Percentiles rank a stretch among this genome's conserved stretches.
These are phyloP conservation scores for Masnerella sp. DNA, from an alignment of 2,888 invertebrate species.

Conservation along the genomic window DNA sequence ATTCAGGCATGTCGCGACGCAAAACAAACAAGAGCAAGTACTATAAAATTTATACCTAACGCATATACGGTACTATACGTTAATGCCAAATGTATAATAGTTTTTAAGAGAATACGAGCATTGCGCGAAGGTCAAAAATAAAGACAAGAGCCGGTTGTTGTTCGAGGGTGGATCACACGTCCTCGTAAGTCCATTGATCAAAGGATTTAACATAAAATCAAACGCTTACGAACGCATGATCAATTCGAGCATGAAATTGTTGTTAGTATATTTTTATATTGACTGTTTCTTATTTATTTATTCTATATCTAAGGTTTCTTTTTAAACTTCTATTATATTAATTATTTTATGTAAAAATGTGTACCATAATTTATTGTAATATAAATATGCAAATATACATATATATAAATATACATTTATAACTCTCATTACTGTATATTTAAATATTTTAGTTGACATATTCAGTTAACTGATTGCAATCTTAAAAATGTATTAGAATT, in stretches of 20 bases:
- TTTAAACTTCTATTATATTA: too few species aligned
- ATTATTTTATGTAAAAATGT: not conserved
- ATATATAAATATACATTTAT: too few species aligned
- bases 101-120: constrained; percentile 68
- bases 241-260: constrained; percentile 36
- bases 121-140: constrained; percentile 57
- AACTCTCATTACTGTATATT: not conserved
- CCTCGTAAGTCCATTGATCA: constrained; percentile 57
- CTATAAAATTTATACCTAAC: constrained; percentile 74
- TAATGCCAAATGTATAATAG: constrained; percentile 78
- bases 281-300: constrained; percentile 8
- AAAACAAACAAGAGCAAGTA: constrained; percentile 63
- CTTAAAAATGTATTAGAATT: too few species aligned
- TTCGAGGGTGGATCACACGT: constrained; percentile 47
- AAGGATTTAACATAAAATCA: constrained; percentile 19
- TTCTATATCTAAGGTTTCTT: too few species aligned
- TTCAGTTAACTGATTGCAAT: too few species aligned
- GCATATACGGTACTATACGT: constrained; percentile 75
- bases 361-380: constrained; percentile 13
- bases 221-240: too few species aligned
- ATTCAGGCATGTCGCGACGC: constrained; percentile 56
- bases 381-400: too few species aligned
- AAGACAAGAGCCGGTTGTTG: constrained; percentile 49
- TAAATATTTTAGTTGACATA: too few species aligned
- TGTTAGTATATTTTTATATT: constrained; percentile 40